Evolutionary conservation across 2,888 invertebrate genomes (phyloP).

Genomic region (Xestia sexstrigata): DNA sequence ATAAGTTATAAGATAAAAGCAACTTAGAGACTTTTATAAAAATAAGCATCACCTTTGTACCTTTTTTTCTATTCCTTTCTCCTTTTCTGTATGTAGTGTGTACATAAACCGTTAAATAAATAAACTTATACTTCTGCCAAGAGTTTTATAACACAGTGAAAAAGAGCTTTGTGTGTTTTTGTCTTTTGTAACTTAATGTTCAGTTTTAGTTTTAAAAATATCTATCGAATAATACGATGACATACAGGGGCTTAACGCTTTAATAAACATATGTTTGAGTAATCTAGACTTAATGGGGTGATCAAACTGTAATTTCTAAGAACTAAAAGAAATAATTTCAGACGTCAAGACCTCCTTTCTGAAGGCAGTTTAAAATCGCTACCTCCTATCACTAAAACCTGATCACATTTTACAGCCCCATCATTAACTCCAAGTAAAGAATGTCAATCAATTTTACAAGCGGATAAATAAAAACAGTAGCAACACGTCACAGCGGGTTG

Average conservation of each 20-base stretch:
- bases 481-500: conserved; percentile 72
- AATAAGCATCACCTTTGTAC: too few species aligned
- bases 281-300: too few species aligned
- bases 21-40: too few species aligned
- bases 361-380: conserved; percentile 50
- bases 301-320: not conserved
- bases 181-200: not conserved
- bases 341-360: not conserved
- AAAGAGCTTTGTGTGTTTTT: not conserved
- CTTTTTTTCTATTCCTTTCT: too few species aligned
- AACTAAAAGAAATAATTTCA: not conserved
- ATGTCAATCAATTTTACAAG: conserved; percentile 88
- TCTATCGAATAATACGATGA: not conserved
- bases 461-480: conserved; percentile 87
- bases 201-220: not conserved
- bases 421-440: conserved; percentile 79
- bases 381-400: conserved; percentile 48
- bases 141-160: not conserved
- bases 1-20: conserved; percentile 52
- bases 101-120: too few species aligned
- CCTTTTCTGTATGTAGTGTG: too few species aligned
- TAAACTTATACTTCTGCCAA: not conserved
- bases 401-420: conserved; percentile 63
- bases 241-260: too few species aligned
- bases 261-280: not conserved